Conservation (phyloP, 2,888 invertebrate genomes). For the Ectemnius lituratus region DNA sequence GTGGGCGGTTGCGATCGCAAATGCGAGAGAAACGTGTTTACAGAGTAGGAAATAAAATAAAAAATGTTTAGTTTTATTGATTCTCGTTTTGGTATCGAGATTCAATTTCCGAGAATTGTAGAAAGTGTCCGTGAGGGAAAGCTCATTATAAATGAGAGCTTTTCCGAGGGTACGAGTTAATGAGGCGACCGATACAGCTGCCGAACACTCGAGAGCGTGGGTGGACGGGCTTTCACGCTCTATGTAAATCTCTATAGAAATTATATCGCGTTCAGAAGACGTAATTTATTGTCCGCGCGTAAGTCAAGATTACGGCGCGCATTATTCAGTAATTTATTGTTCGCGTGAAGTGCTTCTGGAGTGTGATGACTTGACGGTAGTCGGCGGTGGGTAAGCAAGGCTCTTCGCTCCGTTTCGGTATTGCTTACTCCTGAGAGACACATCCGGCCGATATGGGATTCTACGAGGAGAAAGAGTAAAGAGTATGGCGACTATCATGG, state of each 20-base stretch:
- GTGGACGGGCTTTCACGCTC: conserved; percentile 27
- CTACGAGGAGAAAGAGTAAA: too few relatives aligned
- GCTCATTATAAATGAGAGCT: too few relatives aligned
- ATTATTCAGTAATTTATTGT: conserved; percentile 41
- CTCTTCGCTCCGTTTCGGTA: too few relatives aligned
- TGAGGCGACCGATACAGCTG: neutral
- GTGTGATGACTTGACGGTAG: neutral
- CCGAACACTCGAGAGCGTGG: conserved; percentile 31
- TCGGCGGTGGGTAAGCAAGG: neutral
- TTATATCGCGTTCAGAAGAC: conserved; percentile 19
- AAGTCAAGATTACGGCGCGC: conserved; percentile 33
- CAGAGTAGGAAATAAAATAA: neutral
- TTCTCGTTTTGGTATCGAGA: too few relatives aligned
- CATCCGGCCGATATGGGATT: too few relatives aligned
- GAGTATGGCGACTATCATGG: too few relatives aligned
- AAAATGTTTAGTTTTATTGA: too few relatives aligned
- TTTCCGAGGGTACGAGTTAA: too few relatives aligned
- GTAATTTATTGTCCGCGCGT: conserved; percentile 39
- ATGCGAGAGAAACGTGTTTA: conserved; percentile 13
- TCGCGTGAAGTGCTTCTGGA: conserved; percentile 23
- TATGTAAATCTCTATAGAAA: conserved; percentile 43
- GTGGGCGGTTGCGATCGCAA: conserved; percentile 40
- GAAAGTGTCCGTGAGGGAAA: too few relatives aligned
- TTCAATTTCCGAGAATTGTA: too few relatives aligned
- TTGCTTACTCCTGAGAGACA: too few relatives aligned